A percentile compares a stretch with the other conserved stretches of the same genome.
These are phyloP conservation scores for Microctonus aethiopoides DNA, from an alignment of 2,888 invertebrate species.

Conservation along the genomic window DNA sequence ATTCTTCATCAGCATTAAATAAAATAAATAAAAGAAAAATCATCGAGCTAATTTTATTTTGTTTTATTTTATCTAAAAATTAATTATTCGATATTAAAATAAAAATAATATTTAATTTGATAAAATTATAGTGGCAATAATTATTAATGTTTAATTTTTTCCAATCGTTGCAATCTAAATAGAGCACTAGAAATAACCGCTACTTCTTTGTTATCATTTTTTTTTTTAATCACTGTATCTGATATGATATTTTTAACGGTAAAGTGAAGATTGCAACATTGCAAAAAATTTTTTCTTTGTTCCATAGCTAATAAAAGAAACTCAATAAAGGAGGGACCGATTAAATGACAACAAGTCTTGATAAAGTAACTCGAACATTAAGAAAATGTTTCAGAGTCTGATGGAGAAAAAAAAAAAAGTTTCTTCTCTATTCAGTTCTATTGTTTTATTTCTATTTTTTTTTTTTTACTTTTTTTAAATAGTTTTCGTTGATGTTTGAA, in stretches of 20 bases:
- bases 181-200: too few species aligned
- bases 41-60: too few species aligned
- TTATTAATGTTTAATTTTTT: background rate
- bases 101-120: too few species aligned
- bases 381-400: background rate
- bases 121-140: too few species aligned
- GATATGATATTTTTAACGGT: background rate
- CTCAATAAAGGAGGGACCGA: constrained; percentile 10
- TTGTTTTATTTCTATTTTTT: background rate
- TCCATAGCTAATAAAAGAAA: constrained; percentile 4
- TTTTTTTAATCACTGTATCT: background rate
- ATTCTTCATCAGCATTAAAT: background rate
- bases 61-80: too few species aligned
- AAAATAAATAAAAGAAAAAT: background rate
- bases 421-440: background rate
- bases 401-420: background rate
- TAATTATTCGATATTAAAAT: too few species aligned
- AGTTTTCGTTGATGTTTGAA: background rate
- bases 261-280: background rate
- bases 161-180: background rate
- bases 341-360: constrained; percentile 1
- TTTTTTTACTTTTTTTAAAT: background rate
- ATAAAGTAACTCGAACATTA: constrained; percentile 1
- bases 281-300: constrained; percentile 9
- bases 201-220: background rate